Conservation (phyloP, 2,113 vertebrate genomes). For the Scomber scombrus region DNA sequence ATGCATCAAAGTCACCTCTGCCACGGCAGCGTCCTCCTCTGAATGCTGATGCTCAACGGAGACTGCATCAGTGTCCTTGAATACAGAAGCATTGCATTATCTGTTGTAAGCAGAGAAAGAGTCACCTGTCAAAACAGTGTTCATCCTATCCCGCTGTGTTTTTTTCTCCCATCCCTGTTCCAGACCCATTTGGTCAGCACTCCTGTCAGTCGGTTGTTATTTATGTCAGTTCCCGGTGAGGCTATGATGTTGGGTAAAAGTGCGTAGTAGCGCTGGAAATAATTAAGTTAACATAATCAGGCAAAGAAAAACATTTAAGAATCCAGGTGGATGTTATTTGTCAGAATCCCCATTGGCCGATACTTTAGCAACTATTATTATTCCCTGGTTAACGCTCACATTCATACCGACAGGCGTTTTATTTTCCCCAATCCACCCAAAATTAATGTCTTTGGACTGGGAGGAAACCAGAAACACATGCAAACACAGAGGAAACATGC, state of each 20-base stretch:
- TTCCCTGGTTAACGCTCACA: conserved; percentile 6
- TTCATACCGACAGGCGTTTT: conserved; percentile 15
- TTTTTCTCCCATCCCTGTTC: conserved; percentile 11
- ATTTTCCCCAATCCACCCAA: conserved; percentile 12
- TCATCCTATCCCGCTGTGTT: conserved; percentile 29
- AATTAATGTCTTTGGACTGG: conserved; percentile 18
- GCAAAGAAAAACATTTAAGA: conserved; percentile 18
- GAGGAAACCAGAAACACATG: conserved; percentile 27
- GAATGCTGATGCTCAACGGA: conserved; percentile 74
- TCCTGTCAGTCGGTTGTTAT: conserved; percentile 39
- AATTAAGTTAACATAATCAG: conserved; percentile 9
- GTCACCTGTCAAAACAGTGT: conserved; percentile 51
- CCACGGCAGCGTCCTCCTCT: conserved; percentile 60
- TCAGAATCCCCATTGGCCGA: neutral
- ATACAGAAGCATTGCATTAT: conserved; percentile 71
- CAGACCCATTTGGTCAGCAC: conserved; percentile 45
- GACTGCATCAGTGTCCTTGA: conserved; percentile 72
- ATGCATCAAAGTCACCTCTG: conserved; percentile 81
- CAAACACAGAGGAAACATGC: neutral
- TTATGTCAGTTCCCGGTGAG: conserved; percentile 11
- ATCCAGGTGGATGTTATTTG: conserved; percentile 28
- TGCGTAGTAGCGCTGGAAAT: conserved; percentile 20
- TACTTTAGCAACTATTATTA: conserved; percentile 15
- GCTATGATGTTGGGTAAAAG: conserved; percentile 13
- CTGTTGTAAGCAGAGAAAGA: conserved; percentile 56